Base-by-base conservation (phyloP, 2,888 invertebrate species). In the Lepidochitona cinerea region DNA sequence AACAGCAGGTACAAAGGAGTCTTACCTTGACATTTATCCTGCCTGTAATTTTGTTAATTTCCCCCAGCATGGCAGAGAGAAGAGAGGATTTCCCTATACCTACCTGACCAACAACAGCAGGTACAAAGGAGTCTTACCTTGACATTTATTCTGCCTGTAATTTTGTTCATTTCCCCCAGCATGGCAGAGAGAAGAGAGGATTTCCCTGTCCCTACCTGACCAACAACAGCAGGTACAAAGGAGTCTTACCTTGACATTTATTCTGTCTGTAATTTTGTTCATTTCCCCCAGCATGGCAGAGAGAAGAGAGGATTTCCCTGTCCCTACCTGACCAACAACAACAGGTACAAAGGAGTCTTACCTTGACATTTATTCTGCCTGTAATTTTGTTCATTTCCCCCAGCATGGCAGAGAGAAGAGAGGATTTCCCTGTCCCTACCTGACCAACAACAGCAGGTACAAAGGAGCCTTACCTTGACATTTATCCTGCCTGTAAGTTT, bases 51-150 rank as follows among this genome's bases (percentile, higher is more conserved):
- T 54, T 54, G 54, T 54, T 23, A 12, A 54, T 54, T 23, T 54
- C 54, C 23, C 54, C 54, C n/a, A 54, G 54, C 54, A 54, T 54
- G 7, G 54, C 54, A n/a, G 54, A 54, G 14, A 54, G 12, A 6
- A 54, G 54, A n/a, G 54, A 54, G 54, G 54, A 54, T 23, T 54
- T 54, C 54, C 54, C 54, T 18, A 23, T 23, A 54, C 54, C 54
- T 7, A 54, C 54, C 54, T 54, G 54, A n/a, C 54, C 54, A n/a
- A 54, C 54, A 12, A 54, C 54, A 12, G 54, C 54, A 12, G 23
- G n/a, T 23, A 54, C n/a, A 9, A 9, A 12, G 41, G 9, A n/a
- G n/a, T n/a, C 41, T 41, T 18, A 54, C 54, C 54, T 54, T 54
- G n/a, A 54, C 54, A 26, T 54, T 59, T 18, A 59, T 59, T 26